These are phyloP conservation scores for Drosophila falleni DNA, from an alignment of 2,888 invertebrate genomes.

Conservation along the genomic window DNA sequence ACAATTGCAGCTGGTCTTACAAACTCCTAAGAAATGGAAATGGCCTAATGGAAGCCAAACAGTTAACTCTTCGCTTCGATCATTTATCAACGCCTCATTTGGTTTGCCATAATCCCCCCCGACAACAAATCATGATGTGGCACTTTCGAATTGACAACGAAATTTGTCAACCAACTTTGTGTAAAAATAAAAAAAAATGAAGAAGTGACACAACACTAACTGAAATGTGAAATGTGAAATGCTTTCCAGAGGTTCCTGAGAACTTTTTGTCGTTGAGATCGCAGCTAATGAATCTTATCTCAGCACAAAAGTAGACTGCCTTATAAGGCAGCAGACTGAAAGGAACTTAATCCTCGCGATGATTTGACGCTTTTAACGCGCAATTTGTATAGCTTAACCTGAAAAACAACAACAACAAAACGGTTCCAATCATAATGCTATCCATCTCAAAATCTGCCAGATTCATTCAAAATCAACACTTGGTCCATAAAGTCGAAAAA, in stretches of 20 bases:
- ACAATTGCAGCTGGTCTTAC: constrained; percentile 14
- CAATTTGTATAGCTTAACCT: constrained; percentile 46
- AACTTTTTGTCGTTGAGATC: constrained; percentile 44
- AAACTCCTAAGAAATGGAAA: constrained; percentile 23
- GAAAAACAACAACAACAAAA: constrained; percentile 11
- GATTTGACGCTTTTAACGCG: constrained; percentile 71
- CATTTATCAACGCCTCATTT: constrained; percentile 60
- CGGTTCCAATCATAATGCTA: constrained; percentile 8
- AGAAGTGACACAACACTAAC: constrained; percentile 71
- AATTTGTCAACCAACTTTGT: constrained; percentile 61
- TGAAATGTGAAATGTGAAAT: constrained; percentile 47
- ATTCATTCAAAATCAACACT: neutral
- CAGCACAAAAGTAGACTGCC: constrained; percentile 24
- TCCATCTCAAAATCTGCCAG: neutral
- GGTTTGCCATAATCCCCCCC: constrained; percentile 36
- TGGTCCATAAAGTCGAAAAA: neutral
- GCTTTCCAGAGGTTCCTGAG: constrained; percentile 34
- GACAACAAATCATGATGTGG: constrained; percentile 41
- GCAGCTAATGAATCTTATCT: constrained; percentile 55
- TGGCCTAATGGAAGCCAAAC: constrained; percentile 22
- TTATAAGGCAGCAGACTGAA: constrained; percentile 19
- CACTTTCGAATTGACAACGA: constrained; percentile 39
- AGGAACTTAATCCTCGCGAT: constrained; percentile 69
- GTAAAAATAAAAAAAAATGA: neutral
- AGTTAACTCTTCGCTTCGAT: constrained; percentile 18